Conservation (phyloP, 2,113 vertebrate genomes). For the Seriola dumerili region DNA sequence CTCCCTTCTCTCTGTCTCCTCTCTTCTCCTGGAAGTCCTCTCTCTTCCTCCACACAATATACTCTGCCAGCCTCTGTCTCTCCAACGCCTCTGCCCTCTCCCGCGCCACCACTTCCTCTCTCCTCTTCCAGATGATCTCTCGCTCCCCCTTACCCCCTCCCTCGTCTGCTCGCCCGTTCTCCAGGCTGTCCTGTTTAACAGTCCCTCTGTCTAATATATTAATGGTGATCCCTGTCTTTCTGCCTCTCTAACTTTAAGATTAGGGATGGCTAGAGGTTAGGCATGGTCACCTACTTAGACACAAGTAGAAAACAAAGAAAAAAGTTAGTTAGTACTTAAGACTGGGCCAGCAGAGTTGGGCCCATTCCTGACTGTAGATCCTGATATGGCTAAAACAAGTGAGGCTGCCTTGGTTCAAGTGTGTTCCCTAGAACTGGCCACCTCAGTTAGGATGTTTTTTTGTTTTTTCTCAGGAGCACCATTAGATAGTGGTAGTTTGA, state of each 20-base stretch:
- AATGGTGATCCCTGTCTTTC: slow-evolving; percentile 49
- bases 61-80: slow-evolving; percentile 79
- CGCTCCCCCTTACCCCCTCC: slow-evolving; percentile 84
- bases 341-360: slow-evolving; percentile 56
- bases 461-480: slow-evolving; percentile 70
- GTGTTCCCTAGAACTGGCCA: slow-evolving; percentile 60
- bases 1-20: slow-evolving; percentile 74
- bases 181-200: slow-evolving; percentile 84
- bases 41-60: slow-evolving; percentile 85
- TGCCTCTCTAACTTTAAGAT: slow-evolving; percentile 16
- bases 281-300: slow-evolving; percentile 61
- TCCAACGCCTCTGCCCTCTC: slow-evolving; percentile 83
- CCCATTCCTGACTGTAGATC: slow-evolving; percentile 75
- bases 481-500: slow-evolving; percentile 57
- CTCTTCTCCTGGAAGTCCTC: slow-evolving; percentile 86
- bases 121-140: slow-evolving; percentile 87
- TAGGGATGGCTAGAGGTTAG: slow-evolving; percentile 57
- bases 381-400: slow-evolving; percentile 81
- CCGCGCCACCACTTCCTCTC: slow-evolving; percentile 84
- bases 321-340: slow-evolving; percentile 57
- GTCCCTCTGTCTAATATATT: slow-evolving; percentile 52
- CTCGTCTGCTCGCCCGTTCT: slow-evolving; percentile 86
- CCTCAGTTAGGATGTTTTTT: slow-evolving; percentile 34
- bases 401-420: slow-evolving; percentile 70
- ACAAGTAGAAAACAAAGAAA: slow-evolving; percentile 56